These are phyloP conservation scores for Lepidocyrtoides sp. DNA, from an alignment of 2,888 invertebrate genomes.

Conservation along the genomic window DNA sequence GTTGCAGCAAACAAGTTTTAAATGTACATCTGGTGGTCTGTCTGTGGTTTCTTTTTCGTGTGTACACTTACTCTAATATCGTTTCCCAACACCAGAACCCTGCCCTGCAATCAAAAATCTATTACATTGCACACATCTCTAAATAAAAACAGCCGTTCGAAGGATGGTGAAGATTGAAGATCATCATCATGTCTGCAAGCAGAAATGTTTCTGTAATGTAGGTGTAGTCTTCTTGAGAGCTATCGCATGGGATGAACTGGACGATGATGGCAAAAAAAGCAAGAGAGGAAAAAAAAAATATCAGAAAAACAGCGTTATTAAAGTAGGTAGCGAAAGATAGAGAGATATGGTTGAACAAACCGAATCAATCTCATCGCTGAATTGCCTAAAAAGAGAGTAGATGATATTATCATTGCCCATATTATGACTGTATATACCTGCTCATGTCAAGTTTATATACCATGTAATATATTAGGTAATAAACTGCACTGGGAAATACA, in stretches of 20 bases:
- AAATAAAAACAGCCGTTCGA: background rate
- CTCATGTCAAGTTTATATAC: background rate
- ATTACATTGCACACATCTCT: conserved; percentile 24
- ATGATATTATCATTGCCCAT: conserved; percentile 31
- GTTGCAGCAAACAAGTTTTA: background rate
- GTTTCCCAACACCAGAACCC: background rate
- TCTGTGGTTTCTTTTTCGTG: background rate
- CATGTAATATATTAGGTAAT: conserved; percentile 13
- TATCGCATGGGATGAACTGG: background rate
- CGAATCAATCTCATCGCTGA: conserved; percentile 66
- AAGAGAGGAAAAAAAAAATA: background rate
- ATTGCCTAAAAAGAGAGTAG: background rate
- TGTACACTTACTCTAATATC: background rate
- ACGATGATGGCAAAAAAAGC: background rate
- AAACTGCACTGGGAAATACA: background rate
- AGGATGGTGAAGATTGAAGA: conserved; percentile 10
- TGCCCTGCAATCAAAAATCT: conserved; percentile 13
- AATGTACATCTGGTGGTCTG: background rate
- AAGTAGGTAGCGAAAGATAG: conserved; percentile 9
- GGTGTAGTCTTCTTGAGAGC: background rate
- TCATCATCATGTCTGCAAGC: conserved; percentile 34
- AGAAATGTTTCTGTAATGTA: background rate
- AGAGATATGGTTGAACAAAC: conserved; percentile 64
- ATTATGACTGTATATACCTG: background rate
- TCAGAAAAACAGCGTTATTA: background rate